A percentile compares a stretch with the other conserved stretches of the same genome.
phyloP scores from a whole-genome alignment of 2,797 vertebrate genomes.

The Neostethus bicornis region DNA sequence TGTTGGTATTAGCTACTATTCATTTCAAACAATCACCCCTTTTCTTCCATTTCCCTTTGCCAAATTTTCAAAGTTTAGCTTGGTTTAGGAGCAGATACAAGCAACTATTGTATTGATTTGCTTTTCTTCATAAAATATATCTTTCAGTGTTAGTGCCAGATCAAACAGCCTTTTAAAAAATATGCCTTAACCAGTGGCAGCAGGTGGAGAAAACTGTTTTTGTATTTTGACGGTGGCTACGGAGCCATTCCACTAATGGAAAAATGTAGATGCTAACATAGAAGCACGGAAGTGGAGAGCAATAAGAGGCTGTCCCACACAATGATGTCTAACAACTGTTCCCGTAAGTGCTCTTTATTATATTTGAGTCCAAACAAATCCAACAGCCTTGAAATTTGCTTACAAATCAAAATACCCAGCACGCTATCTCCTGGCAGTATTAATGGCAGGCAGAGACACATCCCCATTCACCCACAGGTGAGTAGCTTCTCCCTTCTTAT shows the following conservation, averaged over 20 bases:
- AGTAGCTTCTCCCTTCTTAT: constrained; percentile 39
- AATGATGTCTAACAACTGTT: constrained; percentile 26
- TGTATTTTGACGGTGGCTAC: constrained; percentile 19
- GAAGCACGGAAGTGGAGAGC: constrained; percentile 17
- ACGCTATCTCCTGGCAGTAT: constrained; percentile 36
- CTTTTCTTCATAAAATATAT: constrained; percentile 68
- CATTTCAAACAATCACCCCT: constrained; percentile 21
- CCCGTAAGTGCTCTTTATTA: constrained; percentile 26
- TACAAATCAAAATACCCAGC: constrained; percentile 27
- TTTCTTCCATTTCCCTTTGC: constrained; percentile 20
- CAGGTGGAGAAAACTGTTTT: constrained; percentile 41
- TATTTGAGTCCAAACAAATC: constrained; percentile 26
- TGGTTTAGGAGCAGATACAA: constrained; percentile 48
- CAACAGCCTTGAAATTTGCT: constrained; percentile 33
- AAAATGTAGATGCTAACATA: constrained; percentile 27
- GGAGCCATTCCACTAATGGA: constrained; percentile 14
- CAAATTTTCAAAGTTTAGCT: constrained; percentile 58
- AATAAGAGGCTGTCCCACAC: constrained; percentile 9
- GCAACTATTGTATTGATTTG: constrained; percentile 57
- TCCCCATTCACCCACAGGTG: constrained; percentile 66
- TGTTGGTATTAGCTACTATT: constrained; percentile 29
- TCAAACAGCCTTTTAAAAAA: constrained; percentile 60
- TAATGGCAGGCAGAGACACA: constrained; percentile 37
- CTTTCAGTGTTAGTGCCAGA: constrained; percentile 53
- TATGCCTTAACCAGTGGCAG: constrained; percentile 36